Base-by-base conservation (phyloP, 1,140 invertebrate genomes). In the Lordiphosa clarofinis region DNA sequence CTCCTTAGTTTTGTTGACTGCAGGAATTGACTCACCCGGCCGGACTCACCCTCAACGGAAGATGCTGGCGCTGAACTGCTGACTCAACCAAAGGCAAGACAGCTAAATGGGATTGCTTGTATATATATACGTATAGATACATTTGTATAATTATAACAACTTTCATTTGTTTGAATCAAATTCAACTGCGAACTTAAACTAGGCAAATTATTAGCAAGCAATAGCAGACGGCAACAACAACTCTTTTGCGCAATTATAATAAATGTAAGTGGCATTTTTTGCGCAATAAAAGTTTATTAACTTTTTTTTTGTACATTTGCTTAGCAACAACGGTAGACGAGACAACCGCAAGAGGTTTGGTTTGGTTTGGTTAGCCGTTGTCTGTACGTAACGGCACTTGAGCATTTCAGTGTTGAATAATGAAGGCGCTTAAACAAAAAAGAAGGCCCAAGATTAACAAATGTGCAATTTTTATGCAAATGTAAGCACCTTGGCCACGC, bases 241-340 rank as follows among this genome's bases (percentile, higher is more conserved):
- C 56, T 65, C 56, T 49, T 55, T 78, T 71, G 50, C 64, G 61
- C 71, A 75, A 81, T 81, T 72, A 71, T 56, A 60, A 68, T 72
- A 75, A 82, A 68, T 72, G 78, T 84, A 19, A 57, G 62, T 75
- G 60, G 57, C 75, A 71, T 56, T 81, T 57, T 56, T 82, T 82
- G 72, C 76, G 67, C 72, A 82, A 82, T 75, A 72, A 75, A 76
- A 82, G 76, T 81, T 81, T 81, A 81, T 81, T 82, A 82, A 82
- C 76, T n/a, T n/a, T n/a, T 82, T 76, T 81, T 21, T 81, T 82
- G 67, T 62, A 57, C 69, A 79, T 78, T 78, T 78, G 73, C 73
- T 52, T 74, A 66, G 60, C 65, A 81, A 74, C 69, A 38, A 37
- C 28, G 39, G 55, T 35, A 54, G 68, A 52, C 21, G 21, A 60